Evolutionary conservation across 2,113 vertebrate genomes (phyloP), one percentile per base, ranked within the genome.

Genomic region (Tragelaphus imberbis): DNA sequence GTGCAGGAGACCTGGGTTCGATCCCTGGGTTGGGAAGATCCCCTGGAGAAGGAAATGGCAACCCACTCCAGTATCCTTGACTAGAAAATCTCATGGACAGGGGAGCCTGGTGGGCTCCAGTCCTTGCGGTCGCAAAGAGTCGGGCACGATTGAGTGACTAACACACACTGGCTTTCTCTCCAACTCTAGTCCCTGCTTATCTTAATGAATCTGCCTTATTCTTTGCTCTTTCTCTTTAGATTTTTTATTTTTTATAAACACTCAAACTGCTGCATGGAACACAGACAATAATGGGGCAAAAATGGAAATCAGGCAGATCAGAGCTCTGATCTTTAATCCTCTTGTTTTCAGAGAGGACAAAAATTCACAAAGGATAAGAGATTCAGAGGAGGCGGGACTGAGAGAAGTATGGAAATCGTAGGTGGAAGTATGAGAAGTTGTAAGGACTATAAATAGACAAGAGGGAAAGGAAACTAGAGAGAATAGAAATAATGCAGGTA

Each of bases 131-230:
- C 3, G 2, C 59, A 63, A 61, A 61, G 28, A 63, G 59, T 63
- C 0, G 0, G 59, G 28, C 59, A 63, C 0, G 28, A 63, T 3
- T 63, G 13, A 63, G 28, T 1, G 2, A 30, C 13, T 63, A 7
- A 30, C 6, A 63, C 28, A 63, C 28, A 30, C 28, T 91, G 30
- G 51, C 44, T 95, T 71, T 91, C 47, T 90, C 59, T 87, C 63
- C 51, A 91, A 23, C 3, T 61, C 30, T 13, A 53, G 3, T 59
- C 9, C 21, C 85, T 82, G 71, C 25, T 77, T 88, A 47, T 95
- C 25, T 87, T 65, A 36, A 8, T 63, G 47, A 93, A 49, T 85
- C 7, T 58, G 7, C 15, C 82, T 82, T 86, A 94, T 53, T 95
- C 79, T 93, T 68, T 84, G 88, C 65, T 88, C 15, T 80, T 56